Evolutionary conservation across 2,113 vertebrate species (phyloP).

Genomic region (Xyliphius kryptos): DNA sequence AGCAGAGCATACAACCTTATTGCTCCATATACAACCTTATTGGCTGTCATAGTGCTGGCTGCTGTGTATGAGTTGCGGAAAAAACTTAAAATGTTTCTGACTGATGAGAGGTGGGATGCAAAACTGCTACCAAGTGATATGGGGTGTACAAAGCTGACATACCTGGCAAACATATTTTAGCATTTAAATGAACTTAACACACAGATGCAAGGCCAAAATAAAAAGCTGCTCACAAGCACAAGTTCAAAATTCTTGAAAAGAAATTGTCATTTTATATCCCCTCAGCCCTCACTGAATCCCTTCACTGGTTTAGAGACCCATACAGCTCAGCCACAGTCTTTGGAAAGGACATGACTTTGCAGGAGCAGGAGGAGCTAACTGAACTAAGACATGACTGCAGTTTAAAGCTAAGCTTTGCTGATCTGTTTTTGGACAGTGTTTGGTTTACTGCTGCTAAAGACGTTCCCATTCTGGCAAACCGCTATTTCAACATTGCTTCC

Average conservation of each 20-base stretch:
- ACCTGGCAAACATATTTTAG: constrained; percentile 17
- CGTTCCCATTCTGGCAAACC: neutral
- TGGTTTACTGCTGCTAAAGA: constrained; percentile 9
- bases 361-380: too few relatives aligned
- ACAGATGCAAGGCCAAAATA: constrained; percentile 37
- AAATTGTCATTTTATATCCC: neutral
- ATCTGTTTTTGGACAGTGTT: constrained; percentile 14
- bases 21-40: too few relatives aligned
- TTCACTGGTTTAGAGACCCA: constrained; percentile 40
- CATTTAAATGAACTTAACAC: constrained; percentile 41
- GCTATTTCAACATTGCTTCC: too few relatives aligned
- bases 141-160: constrained; percentile 2
- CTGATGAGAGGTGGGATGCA: too few relatives aligned
- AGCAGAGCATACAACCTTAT: neutral
- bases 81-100: constrained; percentile 2
- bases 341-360: constrained; percentile 36
- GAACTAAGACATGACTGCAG: too few relatives aligned
- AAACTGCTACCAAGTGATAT: neutral
- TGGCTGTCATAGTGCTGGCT: neutral
- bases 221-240: constrained; percentile 36
- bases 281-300: constrained; percentile 23
- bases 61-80: neutral
- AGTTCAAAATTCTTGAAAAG: constrained; percentile 3
- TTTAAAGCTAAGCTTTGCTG: constrained; percentile 15
- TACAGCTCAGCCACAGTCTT: constrained; percentile 14